A percentile compares a stretch with the other conserved stretches of the same genome.
These are phyloP conservation scores for Athalia circularis DNA, from an alignment of 2,888 invertebrate species.

Conservation along the genomic window DNA sequence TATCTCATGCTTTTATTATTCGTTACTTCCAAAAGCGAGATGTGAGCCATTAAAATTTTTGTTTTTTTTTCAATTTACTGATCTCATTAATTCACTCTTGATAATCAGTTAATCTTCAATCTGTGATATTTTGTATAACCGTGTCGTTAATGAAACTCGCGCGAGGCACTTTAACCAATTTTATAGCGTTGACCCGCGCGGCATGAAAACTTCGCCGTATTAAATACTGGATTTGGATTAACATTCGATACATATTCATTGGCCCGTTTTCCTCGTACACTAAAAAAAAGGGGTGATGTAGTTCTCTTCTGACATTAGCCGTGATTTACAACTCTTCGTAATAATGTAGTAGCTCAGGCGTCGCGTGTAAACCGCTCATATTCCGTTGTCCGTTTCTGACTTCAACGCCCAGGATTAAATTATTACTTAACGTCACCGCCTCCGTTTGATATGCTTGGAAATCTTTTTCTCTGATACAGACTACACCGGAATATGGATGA, in stretches of 20 bases:
- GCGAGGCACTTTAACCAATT: neutral
- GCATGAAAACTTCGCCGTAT: neutral
- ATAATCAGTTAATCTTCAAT: constrained; percentile 31
- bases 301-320: neutral
- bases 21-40: constrained; percentile 42
- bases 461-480: neutral
- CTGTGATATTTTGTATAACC: constrained; percentile 2
- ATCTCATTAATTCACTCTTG: constrained; percentile 33
- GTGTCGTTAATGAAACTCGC: neutral
- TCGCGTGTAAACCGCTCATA: constrained; percentile 34
- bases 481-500: too few relatives aligned
- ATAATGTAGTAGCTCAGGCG: neutral
- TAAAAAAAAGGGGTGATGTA: neutral
- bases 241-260: constrained; percentile 35
- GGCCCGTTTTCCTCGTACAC: neutral
- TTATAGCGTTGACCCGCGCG: neutral
- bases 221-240: neutral
- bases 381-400: constrained; percentile 27
- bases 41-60: neutral
- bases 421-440: constrained; percentile 12
- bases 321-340: neutral
- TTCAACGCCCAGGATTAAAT: constrained; percentile 2
- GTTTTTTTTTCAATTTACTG: constrained; percentile 17
- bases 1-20: constrained; percentile 32
- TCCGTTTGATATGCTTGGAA: constrained; percentile 9